Evolutionary conservation across 1,140 invertebrate species (phyloP), one percentile per base, ranked within the genome.

Genomic region (Onthophagus taurus): DNA sequence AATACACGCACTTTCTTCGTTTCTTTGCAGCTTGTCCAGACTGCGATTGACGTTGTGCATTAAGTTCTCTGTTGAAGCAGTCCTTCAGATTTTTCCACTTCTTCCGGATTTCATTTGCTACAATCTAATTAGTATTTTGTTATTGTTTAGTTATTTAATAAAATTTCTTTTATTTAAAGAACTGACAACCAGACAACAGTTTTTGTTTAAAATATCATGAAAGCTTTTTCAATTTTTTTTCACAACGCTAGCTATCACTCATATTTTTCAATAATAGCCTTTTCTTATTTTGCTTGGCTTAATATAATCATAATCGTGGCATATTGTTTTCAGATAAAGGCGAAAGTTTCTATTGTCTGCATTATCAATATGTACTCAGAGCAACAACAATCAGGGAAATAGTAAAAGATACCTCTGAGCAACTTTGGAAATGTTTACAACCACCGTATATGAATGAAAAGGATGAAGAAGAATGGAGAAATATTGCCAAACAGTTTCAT

Each of bases 381-480:
- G 29, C 23, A 2, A 20, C 35, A 23, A 49, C 43, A 24, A 39
- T 49, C 16, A 34, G 47, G 19, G 21, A 37, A 33, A 49, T 45
- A 24, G 36, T 49, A 9, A 45, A 34, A 41, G 37, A 45, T 35
- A 45, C 38, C 18, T 45, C 42, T 45, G 47, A 41, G n/a, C 12
- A 29, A 29, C 3, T 49, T 4, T 49, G 47, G 36, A 13, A 34
- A 38, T 41, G 42, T 21, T 38, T 45, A 12, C 18, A 38, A 17
- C 19, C 24, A 21, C 12, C 21, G 4, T 41, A 41, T 17, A 39
- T 41, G 37, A 23, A 2, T 19, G 24, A n/a, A 31, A 44, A 39
- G 21, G 38, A 23, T 3, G 23, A 44, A 17, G 5, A 48, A 19
- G 21, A 34, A 17, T 43, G 30, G 42, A 33, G 9, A 12, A 13